Base-by-base conservation (phyloP, 1,140 invertebrate genomes). In the Apis cerana region DNA sequence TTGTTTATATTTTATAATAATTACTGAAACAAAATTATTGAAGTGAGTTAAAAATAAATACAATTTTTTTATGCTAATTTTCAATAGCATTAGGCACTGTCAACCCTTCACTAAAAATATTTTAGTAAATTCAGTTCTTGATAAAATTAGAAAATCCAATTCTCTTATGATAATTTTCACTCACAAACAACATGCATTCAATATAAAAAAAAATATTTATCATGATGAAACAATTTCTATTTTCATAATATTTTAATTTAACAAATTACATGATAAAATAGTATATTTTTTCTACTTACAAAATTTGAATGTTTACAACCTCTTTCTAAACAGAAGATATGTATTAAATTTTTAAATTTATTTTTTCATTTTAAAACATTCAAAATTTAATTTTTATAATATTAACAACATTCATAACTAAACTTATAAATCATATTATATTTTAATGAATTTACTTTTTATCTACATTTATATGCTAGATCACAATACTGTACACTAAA, bases 181-280 rank as follows among this genome's bases (percentile, higher is more conserved):
- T 61, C 50, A n/a, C 72, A 65, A 58, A 85, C 71, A 79, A 62
- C 17, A 72, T 82, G 64, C 58, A 79, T 56, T 80, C 74, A 81
- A 67, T 83, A 88, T 85, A 67, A 69, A 85, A 87, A 75, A 85
- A 11, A 67, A 90, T 81, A 92, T 89, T 77, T 75, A 87, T 90
- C 81, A 80, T 86, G 90, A 86, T 81, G 83, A 89, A 84, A 75
- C 23, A 89, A 88, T 76, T 88, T 89, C 81, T 77, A 90, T 88
- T 91, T 92, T 85, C 64, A 80, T 88, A 78, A 87, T 89, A 89
- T 91, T 91, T 91, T 91, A 92, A 91, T 93, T 90, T 89, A 85
- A 70, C 87, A 88, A 91, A 90, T 91, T 92, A 92, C 88, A 93
- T 89, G 87, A 88, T 91, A 91, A 92, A 91, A 92, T 92, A 88